A percentile compares a stretch with the other conserved stretches of the same genome.
Conservation (phyloP, 2,797 vertebrate genomes). For the Iguana delicatissima region DNA sequence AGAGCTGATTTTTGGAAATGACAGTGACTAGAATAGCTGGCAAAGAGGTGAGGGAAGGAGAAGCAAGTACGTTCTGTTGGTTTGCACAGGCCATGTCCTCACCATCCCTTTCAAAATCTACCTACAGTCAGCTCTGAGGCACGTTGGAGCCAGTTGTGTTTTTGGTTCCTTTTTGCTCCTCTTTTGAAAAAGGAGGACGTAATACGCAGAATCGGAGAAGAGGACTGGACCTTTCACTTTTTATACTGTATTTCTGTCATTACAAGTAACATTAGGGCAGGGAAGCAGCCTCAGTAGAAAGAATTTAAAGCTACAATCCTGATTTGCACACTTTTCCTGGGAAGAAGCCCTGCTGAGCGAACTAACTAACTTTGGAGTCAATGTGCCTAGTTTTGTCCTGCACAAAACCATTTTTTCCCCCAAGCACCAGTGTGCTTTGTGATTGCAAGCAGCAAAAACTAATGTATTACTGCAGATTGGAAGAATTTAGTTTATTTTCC, state of each 20-base stretch:
- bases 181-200: not conserved
- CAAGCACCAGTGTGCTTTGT: not conserved
- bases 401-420: not conserved
- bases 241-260: not conserved
- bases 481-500: slow-evolving; percentile 45
- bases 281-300: not conserved
- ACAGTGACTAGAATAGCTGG: not conserved
- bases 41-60: not conserved
- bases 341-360: not conserved
- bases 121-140: not conserved
- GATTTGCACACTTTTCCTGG: not conserved
- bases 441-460: not conserved
- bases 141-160: not conserved
- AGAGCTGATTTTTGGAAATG: not conserved
- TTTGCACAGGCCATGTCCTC: not conserved
- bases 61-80: not conserved
- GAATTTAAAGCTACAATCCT: not conserved
- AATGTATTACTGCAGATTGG: slow-evolving; percentile 30
- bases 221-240: not conserved
- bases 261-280: not conserved
- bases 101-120: not conserved
- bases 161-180: not conserved
- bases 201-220: not conserved
- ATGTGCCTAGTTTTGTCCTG: too few relatives aligned
- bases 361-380: not conserved